Evolutionary conservation across 2,113 vertebrate species (phyloP), one percentile per base, ranked within the genome.

Genomic region (Tympanuchus pallidicinctus): DNA sequence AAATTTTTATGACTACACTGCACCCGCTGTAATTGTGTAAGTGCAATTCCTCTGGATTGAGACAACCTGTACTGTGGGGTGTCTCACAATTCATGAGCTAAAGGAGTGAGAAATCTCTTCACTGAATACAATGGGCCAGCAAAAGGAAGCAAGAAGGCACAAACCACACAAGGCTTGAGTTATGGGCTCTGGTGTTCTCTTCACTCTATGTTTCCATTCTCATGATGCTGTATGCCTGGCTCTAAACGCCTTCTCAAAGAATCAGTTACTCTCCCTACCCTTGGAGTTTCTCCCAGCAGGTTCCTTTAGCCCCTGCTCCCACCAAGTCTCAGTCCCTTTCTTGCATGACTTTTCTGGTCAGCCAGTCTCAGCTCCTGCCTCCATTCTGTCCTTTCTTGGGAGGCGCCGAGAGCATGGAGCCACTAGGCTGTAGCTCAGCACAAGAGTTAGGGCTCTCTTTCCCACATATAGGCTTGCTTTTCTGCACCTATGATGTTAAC

Each of bases 311-410:
- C n/a, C 14, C 25, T 38, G 32, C 11, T 83, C 8, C 15, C 22
- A 32, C 10, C 1, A 2, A 52, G 5, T 6, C 8, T 13, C 1
- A 1, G 8, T 2, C 25, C 24, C 13, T 81, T 88, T 32, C 38
- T 13, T 50, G 66, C 45, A 52, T 40, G 84, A 18, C 32, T 88
- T 56, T 34, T 43, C 20, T 43, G 13, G 30, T 17, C 34, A 73
- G 7, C 14, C 19, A 77, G 8, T 9, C 20, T 54, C 22, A 65
- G 54, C 2, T 60, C 4, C 42, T 80, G 30, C 24, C 64, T 25
- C 42, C 2, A 2, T 18, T 75, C 77, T n/a, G 36, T 20, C 25
- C 25, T 47, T 4, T 19, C 21, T 19, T 45, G 64, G n/a, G 22
- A 43, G n/a, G 8, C 4, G 24, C 13, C 19, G 25, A 65, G 13